Conservation (phyloP, 2,113 vertebrate genomes). For the Anarhynchus alexandrinus region DNA sequence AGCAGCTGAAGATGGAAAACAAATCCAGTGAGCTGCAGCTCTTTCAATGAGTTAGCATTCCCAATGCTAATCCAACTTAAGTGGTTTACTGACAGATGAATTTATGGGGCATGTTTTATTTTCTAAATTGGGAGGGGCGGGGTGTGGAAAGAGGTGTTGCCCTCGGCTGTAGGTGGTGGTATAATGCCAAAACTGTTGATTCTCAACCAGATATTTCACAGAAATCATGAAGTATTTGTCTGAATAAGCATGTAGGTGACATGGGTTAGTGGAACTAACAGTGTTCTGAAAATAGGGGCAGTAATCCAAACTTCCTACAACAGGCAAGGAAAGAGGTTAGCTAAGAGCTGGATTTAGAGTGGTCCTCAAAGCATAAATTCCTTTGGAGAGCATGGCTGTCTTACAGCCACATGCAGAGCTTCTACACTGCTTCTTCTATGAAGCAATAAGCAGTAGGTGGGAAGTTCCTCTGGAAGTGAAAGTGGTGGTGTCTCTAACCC, state of each 20-base stretch:
- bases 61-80: background rate
- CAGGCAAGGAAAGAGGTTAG: background rate
- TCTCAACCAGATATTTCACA: background rate
- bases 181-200: background rate
- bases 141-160: background rate
- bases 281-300: background rate
- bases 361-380: background rate
- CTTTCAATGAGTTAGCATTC: background rate
- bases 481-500: background rate
- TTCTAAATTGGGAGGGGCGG: background rate
- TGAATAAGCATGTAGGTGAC: background rate
- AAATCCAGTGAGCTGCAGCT: background rate
- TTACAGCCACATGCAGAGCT: background rate
- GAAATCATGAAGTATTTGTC: background rate
- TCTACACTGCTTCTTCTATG: background rate
- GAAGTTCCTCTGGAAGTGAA: background rate
- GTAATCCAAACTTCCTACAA: background rate
- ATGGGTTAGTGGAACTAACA: background rate
- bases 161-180: background rate
- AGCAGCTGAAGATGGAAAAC: background rate
- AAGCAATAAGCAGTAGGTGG: accelerated
- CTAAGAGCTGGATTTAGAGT: background rate
- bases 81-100: background rate
- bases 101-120: background rate
- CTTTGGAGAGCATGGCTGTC: background rate